Evolutionary conservation across 1,140 invertebrate genomes (phyloP).

Genomic region (Ceratosolen solmsi): DNA sequence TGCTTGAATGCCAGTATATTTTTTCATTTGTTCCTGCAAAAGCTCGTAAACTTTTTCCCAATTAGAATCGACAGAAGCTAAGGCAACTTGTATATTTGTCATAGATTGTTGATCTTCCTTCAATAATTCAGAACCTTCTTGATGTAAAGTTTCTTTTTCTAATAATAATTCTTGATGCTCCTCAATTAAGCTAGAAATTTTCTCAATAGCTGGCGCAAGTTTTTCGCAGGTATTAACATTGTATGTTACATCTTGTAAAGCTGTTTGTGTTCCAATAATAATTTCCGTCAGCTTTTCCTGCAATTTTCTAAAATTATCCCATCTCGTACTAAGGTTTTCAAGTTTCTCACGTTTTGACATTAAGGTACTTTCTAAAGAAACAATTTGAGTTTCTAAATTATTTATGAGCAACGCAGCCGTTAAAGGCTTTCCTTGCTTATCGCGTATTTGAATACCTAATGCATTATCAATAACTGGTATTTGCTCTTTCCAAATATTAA

Average conservation of each 20-base stretch:
- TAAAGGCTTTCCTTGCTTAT: constrained; percentile 80
- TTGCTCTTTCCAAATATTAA: constrained; percentile 80
- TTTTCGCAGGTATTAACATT: constrained; percentile 73
- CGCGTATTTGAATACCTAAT: constrained; percentile 79
- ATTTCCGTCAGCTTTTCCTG: constrained; percentile 79
- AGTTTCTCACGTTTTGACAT: constrained; percentile 79
- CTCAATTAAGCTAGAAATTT: constrained; percentile 72
- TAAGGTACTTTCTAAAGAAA: constrained; percentile 78
- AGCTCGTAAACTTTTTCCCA: constrained; percentile 86
- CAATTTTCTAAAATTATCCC: constrained; percentile 80
- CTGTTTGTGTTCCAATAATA: constrained; percentile 76
- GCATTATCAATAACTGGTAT: constrained; percentile 80
- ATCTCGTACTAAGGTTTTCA: constrained; percentile 80
- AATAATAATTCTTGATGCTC: constrained; percentile 72
- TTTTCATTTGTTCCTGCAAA: constrained; percentile 83
- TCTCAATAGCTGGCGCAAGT: constrained; percentile 76
- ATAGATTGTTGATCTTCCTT: constrained; percentile 86
- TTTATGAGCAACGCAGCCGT: constrained; percentile 80
- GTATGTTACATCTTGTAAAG: constrained; percentile 74
- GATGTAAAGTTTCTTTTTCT: constrained; percentile 77
- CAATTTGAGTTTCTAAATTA: constrained; percentile 81
- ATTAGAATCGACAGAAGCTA: constrained; percentile 83
- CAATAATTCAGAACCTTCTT: constrained; percentile 84
- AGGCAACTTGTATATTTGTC: constrained; percentile 83
- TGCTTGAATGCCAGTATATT: constrained; percentile 81